Base-by-base conservation (phyloP, 2,888 invertebrate species). In the Micoletzkya japonica region DNA sequence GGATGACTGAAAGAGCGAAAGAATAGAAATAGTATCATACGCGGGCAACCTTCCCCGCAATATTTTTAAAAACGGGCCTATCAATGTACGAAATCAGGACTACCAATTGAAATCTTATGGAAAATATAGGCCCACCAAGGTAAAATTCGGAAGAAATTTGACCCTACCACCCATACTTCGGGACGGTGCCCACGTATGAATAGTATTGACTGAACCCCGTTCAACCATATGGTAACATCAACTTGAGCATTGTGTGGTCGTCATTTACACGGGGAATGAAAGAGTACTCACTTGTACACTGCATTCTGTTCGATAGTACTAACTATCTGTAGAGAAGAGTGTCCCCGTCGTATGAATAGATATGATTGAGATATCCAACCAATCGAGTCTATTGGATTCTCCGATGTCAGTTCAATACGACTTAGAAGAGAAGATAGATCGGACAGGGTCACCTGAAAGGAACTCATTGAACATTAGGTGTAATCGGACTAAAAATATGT, bases 231-330 rank as follows among this genome's bases (percentile, higher is more conserved):
- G n/a, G n/a, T n/a, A n/a, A n/a, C n/a, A n/a, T n/a, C n/a, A n/a
- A n/a, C n/a, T n/a, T n/a, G n/a, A n/a, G n/a, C n/a, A n/a, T n/a
- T n/a, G n/a, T n/a, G n/a, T n/a, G n/a, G n/a, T n/a, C n/a, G n/a
- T n/a, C n/a, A n/a, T n/a, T n/a, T n/a, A n/a, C n/a, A n/a, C n/a
- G n/a, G n/a, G n/a, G n/a, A n/a, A n/a, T n/a, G n/a, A n/a, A n/a
- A n/a, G n/a, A n/a, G n/a, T n/a, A 60, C 60, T 60, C 39, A 60
- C 60, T 60, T 44, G 20, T 39, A 60, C 17, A n/a, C n/a, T n/a
- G 4, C n/a, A 1, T n/a, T n/a, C 28, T 49, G 14, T 20, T 63
- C 50, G 20, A 50, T 30, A 1, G 34, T 63, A 32, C 63, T 63
- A 49, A 50, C 49, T 24, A 63, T 50, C n/a, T 63, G 63, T 2